Conservation (phyloP, 2,113 vertebrate genomes). For the Orientallactaga bullata region DNA sequence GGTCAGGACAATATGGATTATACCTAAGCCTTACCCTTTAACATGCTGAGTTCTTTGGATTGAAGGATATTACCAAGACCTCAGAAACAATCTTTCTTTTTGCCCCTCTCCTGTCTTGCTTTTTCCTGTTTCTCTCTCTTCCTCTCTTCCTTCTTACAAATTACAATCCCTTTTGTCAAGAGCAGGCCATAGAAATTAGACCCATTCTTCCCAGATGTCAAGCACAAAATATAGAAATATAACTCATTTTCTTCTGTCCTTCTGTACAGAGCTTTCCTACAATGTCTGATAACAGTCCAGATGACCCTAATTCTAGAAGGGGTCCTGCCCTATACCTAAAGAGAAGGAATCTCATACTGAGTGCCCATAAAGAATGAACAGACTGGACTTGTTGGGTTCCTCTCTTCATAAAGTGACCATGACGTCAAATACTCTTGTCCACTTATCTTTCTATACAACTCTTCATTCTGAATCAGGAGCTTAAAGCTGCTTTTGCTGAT, state of each 20-base stretch:
- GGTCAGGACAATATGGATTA: neutral
- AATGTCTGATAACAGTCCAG: neutral
- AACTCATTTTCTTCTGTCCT: neutral
- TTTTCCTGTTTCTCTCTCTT: no score
- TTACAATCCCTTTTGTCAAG: neutral
- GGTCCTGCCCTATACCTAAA: accelerated
- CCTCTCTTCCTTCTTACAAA: neutral
- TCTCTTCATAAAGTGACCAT: neutral
- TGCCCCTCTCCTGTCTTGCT: neutral
- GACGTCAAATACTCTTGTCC: neutral
- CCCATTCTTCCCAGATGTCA: neutral
- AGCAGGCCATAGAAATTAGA: neutral
- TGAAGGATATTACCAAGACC: neutral
- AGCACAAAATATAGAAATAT: neutral
- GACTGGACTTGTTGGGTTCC: neutral
- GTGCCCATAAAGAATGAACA: neutral
- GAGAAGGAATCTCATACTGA: neutral
- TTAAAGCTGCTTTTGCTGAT: neutral
- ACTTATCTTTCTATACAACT: neutral
- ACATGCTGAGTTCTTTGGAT: neutral
- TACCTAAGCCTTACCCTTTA: no score
- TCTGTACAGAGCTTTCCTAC: neutral
- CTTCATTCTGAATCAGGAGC: neutral
- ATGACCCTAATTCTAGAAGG: neutral
- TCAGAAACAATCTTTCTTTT: neutral